These are phyloP conservation scores for Cliona cf. orientalis DNA, from an alignment of 37 sponge, comb jelly and placozoan genomes.

Conservation along the genomic window DNA sequence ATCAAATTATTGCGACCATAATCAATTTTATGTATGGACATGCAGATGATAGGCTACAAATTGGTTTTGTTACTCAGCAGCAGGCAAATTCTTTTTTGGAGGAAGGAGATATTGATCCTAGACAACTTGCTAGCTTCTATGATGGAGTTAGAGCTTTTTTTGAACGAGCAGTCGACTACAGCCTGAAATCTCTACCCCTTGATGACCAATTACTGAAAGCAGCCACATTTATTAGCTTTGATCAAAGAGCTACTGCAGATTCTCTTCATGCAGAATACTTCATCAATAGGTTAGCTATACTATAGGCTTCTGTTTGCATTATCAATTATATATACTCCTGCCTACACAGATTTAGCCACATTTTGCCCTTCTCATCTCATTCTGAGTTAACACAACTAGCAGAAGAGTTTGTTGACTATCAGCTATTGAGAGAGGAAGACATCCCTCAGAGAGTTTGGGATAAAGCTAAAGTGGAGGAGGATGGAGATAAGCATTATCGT, in stretches of 20 bases:
- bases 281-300: conserved; percentile 17
- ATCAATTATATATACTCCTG: neutral
- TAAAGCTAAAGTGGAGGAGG: neutral
- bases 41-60: neutral
- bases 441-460: conserved; percentile 30
- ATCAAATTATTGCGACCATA: neutral
- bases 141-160: conserved; percentile 41
- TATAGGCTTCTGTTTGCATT: too few species aligned
- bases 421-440: conserved; percentile 28
- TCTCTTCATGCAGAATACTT: conserved; percentile 46
- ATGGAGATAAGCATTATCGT: conserved; percentile 8
- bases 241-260: neutral
- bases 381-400: neutral
- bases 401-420: conserved; percentile 15
- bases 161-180: conserved; percentile 11
- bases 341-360: neutral
- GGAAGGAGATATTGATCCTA: conserved; percentile 1
- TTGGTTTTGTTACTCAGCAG: conserved; percentile 1
- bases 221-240: neutral
- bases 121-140: conserved; percentile 23
- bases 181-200: conserved; percentile 18
- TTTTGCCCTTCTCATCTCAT: conserved; percentile 7
- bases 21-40: neutral
- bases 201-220: conserved; percentile 12
- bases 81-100: neutral